Percentiles rank a stretch among this genome's conserved stretches.
These are phyloP conservation scores for Neomicropteryx cornuta DNA, from an alignment of 1,140 invertebrate genomes.

Conservation along the genomic window DNA sequence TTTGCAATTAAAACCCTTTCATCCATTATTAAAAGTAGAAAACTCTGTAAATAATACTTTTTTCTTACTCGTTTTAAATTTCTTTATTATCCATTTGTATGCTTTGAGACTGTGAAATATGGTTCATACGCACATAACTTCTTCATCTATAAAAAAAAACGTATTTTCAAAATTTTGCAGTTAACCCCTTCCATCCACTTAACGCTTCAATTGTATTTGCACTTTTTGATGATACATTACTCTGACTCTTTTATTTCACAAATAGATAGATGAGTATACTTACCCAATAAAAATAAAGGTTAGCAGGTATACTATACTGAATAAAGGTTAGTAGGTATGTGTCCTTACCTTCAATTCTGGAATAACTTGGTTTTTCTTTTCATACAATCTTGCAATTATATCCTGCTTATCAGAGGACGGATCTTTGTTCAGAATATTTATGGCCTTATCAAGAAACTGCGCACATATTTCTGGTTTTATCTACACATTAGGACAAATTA, in stretches of 20 bases:
- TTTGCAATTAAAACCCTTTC: too few species aligned
- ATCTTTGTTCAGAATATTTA: slow-evolving; percentile 46
- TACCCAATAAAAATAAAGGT: slow-evolving; percentile 27
- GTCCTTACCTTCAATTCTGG: slow-evolving; percentile 21
- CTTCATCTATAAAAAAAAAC: too few species aligned
- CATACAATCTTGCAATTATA: slow-evolving; percentile 46
- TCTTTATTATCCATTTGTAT: too few species aligned
- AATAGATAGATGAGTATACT: slow-evolving; percentile 32
- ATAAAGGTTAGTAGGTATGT: slow-evolving; percentile 24
- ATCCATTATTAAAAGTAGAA: too few species aligned
- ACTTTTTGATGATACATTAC: slow-evolving; percentile 26
- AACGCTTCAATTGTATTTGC: too few species aligned
- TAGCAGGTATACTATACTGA: slow-evolving; percentile 28
- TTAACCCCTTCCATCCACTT: too few species aligned
- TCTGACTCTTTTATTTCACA: slow-evolving; percentile 30
- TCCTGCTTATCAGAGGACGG: slow-evolving; percentile 49
- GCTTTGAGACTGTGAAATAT: too few species aligned
- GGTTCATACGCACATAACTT: too few species aligned
- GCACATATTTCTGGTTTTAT: slow-evolving; percentile 57
- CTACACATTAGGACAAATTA: slow-evolving; percentile 25
- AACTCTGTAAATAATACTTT: too few species aligned
- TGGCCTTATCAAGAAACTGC: slow-evolving; percentile 56
- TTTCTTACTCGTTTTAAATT: too few species aligned
- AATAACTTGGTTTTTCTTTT: slow-evolving; percentile 47
- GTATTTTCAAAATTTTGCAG: too few species aligned